Conservation (phyloP, 2,113 vertebrate genomes). For the Etheostoma spectabile region DNA sequence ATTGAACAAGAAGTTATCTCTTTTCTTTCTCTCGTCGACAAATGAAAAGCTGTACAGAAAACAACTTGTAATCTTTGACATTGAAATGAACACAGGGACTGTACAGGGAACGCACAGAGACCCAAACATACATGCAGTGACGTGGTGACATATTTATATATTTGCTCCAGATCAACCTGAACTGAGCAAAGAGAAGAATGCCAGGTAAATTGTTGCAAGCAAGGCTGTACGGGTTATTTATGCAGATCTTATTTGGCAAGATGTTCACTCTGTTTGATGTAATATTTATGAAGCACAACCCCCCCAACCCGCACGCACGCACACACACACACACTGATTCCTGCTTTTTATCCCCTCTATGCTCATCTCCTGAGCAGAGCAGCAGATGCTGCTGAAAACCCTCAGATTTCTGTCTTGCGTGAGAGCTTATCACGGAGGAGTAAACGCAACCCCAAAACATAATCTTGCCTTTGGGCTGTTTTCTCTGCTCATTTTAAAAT, state of each 20-base stretch:
- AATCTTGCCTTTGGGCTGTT: constrained; percentile 33
- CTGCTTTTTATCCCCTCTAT: constrained; percentile 30
- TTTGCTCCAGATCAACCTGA: constrained; percentile 25
- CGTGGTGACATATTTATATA: not conserved
- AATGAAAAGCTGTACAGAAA: constrained; percentile 36
- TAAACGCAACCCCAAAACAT: constrained; percentile 39
- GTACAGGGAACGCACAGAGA: not conserved
- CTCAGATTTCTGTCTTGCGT: constrained; percentile 48
- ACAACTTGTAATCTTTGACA: constrained; percentile 32
- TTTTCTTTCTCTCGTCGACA: constrained; percentile 21
- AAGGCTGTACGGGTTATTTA: constrained; percentile 66
- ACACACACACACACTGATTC: not conserved
- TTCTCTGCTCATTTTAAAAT: not conserved
- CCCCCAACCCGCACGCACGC: not conserved
- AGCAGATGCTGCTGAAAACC: constrained; percentile 41
- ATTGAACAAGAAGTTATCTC: constrained; percentile 40
- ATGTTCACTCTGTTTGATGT: constrained; percentile 70
- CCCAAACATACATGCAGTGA: not conserved
- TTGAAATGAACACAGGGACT: constrained; percentile 5
- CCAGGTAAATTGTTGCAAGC: constrained; percentile 49
- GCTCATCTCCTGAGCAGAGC: constrained; percentile 47
- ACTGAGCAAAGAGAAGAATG: constrained; percentile 17
- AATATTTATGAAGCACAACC: constrained; percentile 74
- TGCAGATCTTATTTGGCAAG: constrained; percentile 60
- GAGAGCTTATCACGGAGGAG: constrained; percentile 36